Conservation (phyloP, 1,140 invertebrate genomes). For the Archegozetes longisetosus region DNA sequence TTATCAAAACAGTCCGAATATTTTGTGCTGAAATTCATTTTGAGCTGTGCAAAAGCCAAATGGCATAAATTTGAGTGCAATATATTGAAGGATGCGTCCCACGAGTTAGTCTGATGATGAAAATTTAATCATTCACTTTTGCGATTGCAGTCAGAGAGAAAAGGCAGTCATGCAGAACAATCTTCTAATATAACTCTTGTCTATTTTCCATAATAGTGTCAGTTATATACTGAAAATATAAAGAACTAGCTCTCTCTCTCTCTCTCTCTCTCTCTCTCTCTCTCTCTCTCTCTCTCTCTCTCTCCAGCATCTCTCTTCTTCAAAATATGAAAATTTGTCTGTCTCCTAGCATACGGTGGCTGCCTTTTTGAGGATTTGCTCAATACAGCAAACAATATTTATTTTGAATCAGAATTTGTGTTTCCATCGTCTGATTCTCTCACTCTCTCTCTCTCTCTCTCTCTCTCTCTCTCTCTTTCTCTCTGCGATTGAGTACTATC, state of each 20-base stretch:
- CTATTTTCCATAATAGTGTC: background rate
- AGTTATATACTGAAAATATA: too few species aligned
- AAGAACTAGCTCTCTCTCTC: background rate
- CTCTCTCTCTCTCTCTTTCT: background rate
- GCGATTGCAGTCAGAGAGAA: too few species aligned
- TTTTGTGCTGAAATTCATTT: too few species aligned
- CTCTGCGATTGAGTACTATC: background rate
- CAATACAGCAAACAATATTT: background rate
- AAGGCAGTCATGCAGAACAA: background rate
- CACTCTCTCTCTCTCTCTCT: background rate
- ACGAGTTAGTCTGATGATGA: background rate
- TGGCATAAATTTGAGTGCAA: background rate
- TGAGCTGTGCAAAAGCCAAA: too few species aligned
- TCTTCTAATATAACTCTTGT: background rate
- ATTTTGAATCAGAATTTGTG: background rate
- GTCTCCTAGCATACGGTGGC: background rate
- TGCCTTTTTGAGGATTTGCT: background rate
- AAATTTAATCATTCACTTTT: background rate
- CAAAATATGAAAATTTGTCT: too few species aligned
- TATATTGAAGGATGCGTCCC: background rate
- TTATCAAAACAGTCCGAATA: background rate
- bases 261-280: background rate
- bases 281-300: background rate
- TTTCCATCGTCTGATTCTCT: too few species aligned
- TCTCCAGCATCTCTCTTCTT: background rate